Evolutionary conservation across 2,113 vertebrate genomes (phyloP).

Genomic region (Lagenorhynchus albirostris): DNA sequence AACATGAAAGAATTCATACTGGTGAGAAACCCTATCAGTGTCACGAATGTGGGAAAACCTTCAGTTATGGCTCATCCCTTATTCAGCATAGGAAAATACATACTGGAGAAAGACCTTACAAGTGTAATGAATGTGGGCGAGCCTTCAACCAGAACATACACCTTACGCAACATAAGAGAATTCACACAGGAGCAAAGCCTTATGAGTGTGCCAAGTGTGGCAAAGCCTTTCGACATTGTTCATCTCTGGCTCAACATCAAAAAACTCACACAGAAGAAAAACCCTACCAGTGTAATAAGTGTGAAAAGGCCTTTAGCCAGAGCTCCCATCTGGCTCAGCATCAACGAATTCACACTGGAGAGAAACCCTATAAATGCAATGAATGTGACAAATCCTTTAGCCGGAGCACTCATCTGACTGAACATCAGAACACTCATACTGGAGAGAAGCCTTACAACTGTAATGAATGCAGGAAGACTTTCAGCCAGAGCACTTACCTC

Average conservation of each 20-base stretch:
- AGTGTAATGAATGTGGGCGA: conserved; percentile 70
- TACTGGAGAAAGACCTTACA: conserved; percentile 72
- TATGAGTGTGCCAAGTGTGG: conserved; percentile 66
- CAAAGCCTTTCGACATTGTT: conserved; percentile 73
- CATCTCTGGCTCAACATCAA: conserved; percentile 73
- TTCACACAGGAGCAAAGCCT: conserved; percentile 72
- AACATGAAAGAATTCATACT: conserved; percentile 72
- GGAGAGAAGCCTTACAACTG: conserved; percentile 46
- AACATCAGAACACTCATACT: conserved; percentile 52
- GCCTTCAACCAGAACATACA: conserved; percentile 77
- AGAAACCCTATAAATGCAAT: conserved; percentile 58
- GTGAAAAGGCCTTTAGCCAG: conserved; percentile 65
- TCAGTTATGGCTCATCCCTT: conserved; percentile 71
- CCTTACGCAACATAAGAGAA: conserved; percentile 71
- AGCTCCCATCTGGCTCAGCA: conserved; percentile 69
- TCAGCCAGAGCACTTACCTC: conserved; percentile 47
- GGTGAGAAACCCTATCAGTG: conserved; percentile 74
- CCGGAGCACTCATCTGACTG: conserved; percentile 47
- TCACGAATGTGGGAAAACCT: conserved; percentile 69
- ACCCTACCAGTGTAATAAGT: conserved; percentile 58
- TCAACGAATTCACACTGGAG: conserved; percentile 55
- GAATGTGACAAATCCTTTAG: conserved; percentile 59
- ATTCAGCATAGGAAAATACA: conserved; percentile 76
- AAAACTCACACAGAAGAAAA: conserved; percentile 74
- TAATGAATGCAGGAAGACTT: conserved; percentile 38